Evolutionary conservation across 2,797 vertebrate species (phyloP), one percentile per base, ranked within the genome.

Genomic region (Limnodromus scolopaceus): DNA sequence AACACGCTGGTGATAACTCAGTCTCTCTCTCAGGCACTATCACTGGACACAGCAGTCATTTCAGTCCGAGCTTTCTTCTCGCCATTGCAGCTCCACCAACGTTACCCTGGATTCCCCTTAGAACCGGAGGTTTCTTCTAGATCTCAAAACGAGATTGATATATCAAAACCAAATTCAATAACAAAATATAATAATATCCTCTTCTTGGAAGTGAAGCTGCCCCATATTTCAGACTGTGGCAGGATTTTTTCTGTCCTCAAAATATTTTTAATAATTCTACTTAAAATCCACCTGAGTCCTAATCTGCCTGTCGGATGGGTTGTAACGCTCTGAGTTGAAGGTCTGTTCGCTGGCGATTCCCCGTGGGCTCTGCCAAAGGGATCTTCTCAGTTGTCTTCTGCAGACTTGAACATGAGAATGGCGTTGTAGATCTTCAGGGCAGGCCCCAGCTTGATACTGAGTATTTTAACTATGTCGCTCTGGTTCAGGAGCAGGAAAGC

Each of bases 381-480:
- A 41, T 61, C 79, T 38, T 78, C 81, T 84, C 78, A 93, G 84
- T 98, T 95, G 69, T 98, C 98, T 79, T 98, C 98, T 14, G 98
- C 98, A 16, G 98, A 98, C 95, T 98, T 99, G 96, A 99, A 99
- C 99, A 99, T 99, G 84, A 99, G 98, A 95, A 99, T 99, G 89
- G 99, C 99, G n/a, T 99, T 99, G 97, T 99, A 99, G 89, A 99
- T 99, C 98, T 99, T 99, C 86, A 99, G 98, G 19, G 99, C 99
- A 8, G 99, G 99, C 18, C 99, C 99, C 66, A 99, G 98, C 96
- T 99, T 99, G 97, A 99, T 98, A 57, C 98, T 98, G 97, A 99
- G 98, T 68, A 99, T 99, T 98, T 99, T 99, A 76, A 99, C 98
- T 0, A 99, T 99, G 97, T 99, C 99, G 0, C 64, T 97, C 90